phyloP scores from a whole-genome alignment of 1,140 invertebrate species.

The Metaphire vulgaris region DNA sequence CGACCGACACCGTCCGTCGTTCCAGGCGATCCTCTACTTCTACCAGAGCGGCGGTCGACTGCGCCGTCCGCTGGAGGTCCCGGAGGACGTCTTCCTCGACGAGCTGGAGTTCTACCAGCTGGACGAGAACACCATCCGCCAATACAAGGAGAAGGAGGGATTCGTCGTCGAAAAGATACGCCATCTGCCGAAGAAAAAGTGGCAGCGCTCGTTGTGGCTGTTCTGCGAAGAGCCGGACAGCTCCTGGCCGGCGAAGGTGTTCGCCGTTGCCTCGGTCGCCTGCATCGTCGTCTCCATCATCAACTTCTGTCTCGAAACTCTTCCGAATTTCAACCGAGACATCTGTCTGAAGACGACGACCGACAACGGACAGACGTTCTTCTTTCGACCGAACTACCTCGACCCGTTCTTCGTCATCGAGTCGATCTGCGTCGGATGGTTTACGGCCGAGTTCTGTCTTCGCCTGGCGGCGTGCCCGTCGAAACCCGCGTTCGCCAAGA shows the following conservation, averaged over 20 bases:
- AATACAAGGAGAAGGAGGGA: conserved; percentile 49
- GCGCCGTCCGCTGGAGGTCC: conserved; percentile 93
- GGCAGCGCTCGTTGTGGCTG: conserved; percentile 42
- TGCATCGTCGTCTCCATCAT: conserved; percentile 48
- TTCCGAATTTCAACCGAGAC: conserved; percentile 42
- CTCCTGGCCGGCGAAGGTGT: conserved; percentile 40
- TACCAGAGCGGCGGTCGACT: conserved; percentile 96
- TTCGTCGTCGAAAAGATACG: conserved; percentile 39
- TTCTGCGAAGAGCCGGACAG: conserved; percentile 48
- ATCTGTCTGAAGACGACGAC: conserved; percentile 24
- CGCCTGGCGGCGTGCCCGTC: conserved; percentile 45
- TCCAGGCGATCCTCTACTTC: conserved; percentile 87
- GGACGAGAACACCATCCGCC: conserved; percentile 40
- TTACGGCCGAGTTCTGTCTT: conserved; percentile 44
- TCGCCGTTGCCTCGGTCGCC: conserved; percentile 44
- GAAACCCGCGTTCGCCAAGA: conserved; percentile 50
- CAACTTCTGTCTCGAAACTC: conserved; percentile 51
- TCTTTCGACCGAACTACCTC: conserved; percentile 34
- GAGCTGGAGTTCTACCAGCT: conserved; percentile 51
- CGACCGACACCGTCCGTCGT: conserved; percentile 91
- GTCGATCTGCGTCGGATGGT: conserved; percentile 53
- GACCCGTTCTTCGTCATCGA: conserved; percentile 48
- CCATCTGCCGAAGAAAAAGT: conserved; percentile 35
- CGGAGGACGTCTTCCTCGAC: conserved; percentile 60
- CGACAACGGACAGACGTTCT: neutral